Base-by-base conservation (phyloP, 1,140 invertebrate genomes). In the Drosophila tsacasi region DNA sequence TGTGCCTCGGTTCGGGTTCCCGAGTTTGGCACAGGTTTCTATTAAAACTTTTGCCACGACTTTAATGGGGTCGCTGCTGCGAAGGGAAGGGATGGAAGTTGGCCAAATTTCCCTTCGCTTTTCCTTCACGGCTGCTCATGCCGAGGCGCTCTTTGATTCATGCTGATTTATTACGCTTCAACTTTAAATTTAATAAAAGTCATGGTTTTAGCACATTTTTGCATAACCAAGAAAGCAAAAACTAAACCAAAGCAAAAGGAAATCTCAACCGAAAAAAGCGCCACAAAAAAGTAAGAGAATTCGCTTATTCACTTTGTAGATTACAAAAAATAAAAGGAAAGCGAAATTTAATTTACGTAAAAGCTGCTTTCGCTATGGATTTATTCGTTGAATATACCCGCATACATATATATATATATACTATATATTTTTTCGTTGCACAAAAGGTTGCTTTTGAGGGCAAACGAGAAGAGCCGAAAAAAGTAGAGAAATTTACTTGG, bases 131-230 rank as follows among this genome's bases (percentile, higher is more conserved):
- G 50, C 50, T 19, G 27, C 50, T 52, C 50, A 19, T 54, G 52
- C 52, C 54, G 54, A 8, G 52, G 15, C 54, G 39, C 59, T 67
- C 67, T 85, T 90, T 90, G 91, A 92, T 92, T 92, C 89, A 77
- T 69, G 71, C 78, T 92, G 91, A 92, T 92, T 92, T 92, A 92
- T 92, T 78, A 75, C 79, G 83, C 81, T 74, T 89, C 76, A 78
- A 82, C 63, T 84, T 91, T 89, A 81, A 91, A 91, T 91, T 91
- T 91, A 89, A 91, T 91, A 91, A 90, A 85, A 90, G 82, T 91
- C 86, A 85, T 79, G 85, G 66, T 60, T 72, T 74, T 65, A 73
- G 74, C 74, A 64, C 67, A 81, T 73, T 78, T 83, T 82, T 82
- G 72, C 72, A 82, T 82, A 82, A 40, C 61, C 40, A 32, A 61